Evolutionary conservation across 2,113 vertebrate species (phyloP).

Genomic region (Phylloscopus trochilus): DNA sequence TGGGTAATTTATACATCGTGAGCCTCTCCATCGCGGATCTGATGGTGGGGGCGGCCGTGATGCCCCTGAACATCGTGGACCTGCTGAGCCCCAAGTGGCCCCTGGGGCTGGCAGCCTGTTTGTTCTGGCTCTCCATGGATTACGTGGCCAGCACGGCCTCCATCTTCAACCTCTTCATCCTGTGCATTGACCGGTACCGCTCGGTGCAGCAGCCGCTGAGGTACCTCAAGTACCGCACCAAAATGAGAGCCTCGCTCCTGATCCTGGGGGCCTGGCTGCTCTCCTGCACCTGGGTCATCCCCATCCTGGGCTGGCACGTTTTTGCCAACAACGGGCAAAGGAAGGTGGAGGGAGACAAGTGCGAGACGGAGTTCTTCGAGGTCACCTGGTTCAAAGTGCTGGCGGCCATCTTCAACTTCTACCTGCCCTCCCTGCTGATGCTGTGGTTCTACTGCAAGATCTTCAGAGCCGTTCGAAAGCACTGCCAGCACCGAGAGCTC

Average conservation of each 20-base stretch:
- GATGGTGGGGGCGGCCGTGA: conserved; percentile 88
- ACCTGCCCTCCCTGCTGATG: conserved; percentile 90
- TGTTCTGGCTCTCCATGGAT: conserved; percentile 98
- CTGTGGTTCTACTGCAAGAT: conserved; percentile 90
- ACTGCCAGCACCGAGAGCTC: conserved; percentile 82
- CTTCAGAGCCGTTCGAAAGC: conserved; percentile 83
- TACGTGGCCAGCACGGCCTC: conserved; percentile 95
- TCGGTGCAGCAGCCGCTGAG: conserved; percentile 87
- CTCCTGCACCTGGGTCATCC: conserved; percentile 88
- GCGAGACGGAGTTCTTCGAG: conserved; percentile 90
- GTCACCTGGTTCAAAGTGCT: conserved; percentile 93
- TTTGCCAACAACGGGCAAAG: conserved; percentile 65
- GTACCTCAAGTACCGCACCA: conserved; percentile 90
- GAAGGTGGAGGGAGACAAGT: conserved; percentile 51
- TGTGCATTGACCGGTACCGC: conserved; percentile 91
- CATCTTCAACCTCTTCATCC: conserved; percentile 90
- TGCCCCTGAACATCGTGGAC: conserved; percentile 91
- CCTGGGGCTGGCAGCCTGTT: conserved; percentile 81
- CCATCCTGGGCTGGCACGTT: conserved; percentile 88
- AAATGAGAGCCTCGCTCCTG: conserved; percentile 79
- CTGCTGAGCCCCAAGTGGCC: conserved; percentile 78
- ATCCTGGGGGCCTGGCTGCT: conserved; percentile 88
- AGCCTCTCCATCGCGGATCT: conserved; percentile 91
- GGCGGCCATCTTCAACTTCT: conserved; percentile 91
- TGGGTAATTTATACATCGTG: conserved; percentile 93